Conservation (phyloP, 1,140 invertebrate genomes). For the Zaprionus gabonicus region DNA sequence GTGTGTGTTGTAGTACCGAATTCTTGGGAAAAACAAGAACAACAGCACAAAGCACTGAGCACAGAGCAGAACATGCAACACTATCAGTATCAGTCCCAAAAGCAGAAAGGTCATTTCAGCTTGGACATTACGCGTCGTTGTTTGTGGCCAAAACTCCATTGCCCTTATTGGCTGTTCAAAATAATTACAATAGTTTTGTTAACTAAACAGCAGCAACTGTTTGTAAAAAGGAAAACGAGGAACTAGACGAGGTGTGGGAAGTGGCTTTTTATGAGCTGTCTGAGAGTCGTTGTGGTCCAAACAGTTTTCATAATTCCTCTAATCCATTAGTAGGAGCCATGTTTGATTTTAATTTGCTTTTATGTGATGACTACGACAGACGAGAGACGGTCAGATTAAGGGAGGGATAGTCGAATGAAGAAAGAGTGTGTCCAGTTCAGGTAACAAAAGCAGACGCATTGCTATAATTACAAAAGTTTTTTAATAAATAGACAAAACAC, state of each 20-base stretch:
- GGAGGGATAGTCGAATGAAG: background rate
- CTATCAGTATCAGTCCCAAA: conserved; percentile 33
- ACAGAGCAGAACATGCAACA: conserved; percentile 16
- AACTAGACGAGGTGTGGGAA: background rate
- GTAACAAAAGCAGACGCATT: conserved; percentile 61
- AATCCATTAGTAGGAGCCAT: conserved; percentile 40
- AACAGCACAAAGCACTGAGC: conserved; percentile 40
- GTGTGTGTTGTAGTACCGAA: conserved; percentile 34
- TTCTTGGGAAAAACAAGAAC: conserved; percentile 39
- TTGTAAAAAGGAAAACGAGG: background rate
- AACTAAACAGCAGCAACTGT: background rate
- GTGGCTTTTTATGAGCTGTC: conserved; percentile 31
- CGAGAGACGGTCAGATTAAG: background rate
- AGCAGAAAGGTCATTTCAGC: conserved; percentile 54
- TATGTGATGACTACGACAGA: conserved; percentile 43
- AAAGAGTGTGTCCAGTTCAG: conserved; percentile 56
- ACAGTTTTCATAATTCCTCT: conserved; percentile 42
- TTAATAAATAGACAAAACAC: conserved; percentile 72
- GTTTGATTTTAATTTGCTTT: conserved; percentile 57
- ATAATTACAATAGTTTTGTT: conserved; percentile 75
- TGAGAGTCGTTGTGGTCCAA: conserved; percentile 19
- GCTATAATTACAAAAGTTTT: conserved; percentile 78
- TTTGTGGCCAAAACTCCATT: conserved; percentile 51
- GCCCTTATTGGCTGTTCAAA: conserved; percentile 75
- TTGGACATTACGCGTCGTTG: conserved; percentile 53